A percentile compares a stretch with the other conserved stretches of the same genome.
phyloP scores from a whole-genome alignment of 2,113 vertebrate species.

The Hemibates koningsi region DNA sequence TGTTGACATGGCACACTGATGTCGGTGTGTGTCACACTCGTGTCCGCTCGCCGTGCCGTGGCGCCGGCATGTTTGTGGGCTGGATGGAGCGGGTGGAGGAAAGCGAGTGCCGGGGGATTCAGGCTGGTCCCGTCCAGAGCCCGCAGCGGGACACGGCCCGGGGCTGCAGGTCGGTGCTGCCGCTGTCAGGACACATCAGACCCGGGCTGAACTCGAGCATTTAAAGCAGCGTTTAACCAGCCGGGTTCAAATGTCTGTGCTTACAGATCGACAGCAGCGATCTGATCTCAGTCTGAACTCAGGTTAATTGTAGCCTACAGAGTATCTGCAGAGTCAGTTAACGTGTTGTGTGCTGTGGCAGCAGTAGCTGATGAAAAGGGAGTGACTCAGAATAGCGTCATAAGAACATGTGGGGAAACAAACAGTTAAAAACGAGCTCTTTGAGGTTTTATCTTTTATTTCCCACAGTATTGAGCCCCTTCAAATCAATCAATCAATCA shows the following conservation, averaged over 20 bases:
- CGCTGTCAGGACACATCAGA: background rate
- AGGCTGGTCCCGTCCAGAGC: background rate
- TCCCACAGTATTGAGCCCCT: background rate
- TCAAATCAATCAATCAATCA: background rate
- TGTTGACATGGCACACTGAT: background rate
- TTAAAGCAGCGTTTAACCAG: background rate
- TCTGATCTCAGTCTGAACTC: background rate
- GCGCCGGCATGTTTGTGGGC: fast-evolving
- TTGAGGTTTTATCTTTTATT: background rate
- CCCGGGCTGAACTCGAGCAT: background rate
- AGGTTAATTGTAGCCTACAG: background rate
- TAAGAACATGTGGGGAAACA: background rate
- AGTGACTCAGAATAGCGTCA: background rate
- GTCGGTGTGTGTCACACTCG: background rate
- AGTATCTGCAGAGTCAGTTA: background rate
- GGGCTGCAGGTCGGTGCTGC: background rate
- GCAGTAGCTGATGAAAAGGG: background rate
- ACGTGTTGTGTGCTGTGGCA: background rate
- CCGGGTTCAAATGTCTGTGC: background rate
- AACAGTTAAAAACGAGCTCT: background rate
- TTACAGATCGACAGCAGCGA: background rate
- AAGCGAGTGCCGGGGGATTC: background rate
- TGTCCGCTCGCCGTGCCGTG: background rate
- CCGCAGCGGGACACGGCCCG: background rate
- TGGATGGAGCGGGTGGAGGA: background rate